Percentiles rank a stretch among this genome's conserved stretches.
Conservation (phyloP, 2,113 vertebrate genomes). For the Saccopteryx bilineata region DNA sequence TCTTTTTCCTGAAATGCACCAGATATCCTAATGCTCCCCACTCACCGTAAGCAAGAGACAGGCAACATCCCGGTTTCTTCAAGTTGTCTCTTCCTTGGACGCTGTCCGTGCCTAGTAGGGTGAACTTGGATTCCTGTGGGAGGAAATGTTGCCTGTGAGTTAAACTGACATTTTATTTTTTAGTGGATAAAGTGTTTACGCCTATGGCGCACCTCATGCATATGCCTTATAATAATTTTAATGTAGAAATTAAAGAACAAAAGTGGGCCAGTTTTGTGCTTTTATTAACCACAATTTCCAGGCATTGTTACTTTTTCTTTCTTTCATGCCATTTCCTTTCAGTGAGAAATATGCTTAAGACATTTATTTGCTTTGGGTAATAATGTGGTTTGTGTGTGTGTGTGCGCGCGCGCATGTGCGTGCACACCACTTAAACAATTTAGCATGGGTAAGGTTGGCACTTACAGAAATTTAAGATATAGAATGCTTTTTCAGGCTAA, state of each 20-base stretch:
- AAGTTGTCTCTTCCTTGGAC: background rate
- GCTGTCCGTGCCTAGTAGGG: background rate
- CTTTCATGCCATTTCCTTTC: conserved; percentile 72
- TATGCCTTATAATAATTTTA: conserved; percentile 68
- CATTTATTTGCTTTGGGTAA: conserved; percentile 74
- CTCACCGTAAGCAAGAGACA: background rate
- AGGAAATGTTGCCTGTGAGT: background rate
- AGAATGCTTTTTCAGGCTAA: conserved; percentile 1
- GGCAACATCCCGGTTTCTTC: background rate
- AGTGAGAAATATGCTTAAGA: conserved; percentile 31
- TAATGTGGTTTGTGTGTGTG: conserved; percentile 51
- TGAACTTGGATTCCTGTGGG: background rate
- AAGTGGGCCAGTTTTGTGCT: conserved; percentile 66
- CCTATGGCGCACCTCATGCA: background rate
- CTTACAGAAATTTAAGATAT: conserved; percentile 59
- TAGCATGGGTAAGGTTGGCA: conserved; percentile 19
- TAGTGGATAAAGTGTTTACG: background rate
- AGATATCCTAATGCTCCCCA: background rate
- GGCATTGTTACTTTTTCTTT: conserved; percentile 69
- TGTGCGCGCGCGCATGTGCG: background rate
- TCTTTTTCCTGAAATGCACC: background rate
- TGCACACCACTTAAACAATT: conserved; percentile 42
- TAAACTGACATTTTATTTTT: background rate
- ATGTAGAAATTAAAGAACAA: conserved; percentile 75
- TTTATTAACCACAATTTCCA: conserved; percentile 80